Percentiles rank a stretch among this genome's conserved stretches.
These are phyloP conservation scores for Campaea margaritaria DNA, from an alignment of 2,888 invertebrate genomes.

Conservation along the genomic window DNA sequence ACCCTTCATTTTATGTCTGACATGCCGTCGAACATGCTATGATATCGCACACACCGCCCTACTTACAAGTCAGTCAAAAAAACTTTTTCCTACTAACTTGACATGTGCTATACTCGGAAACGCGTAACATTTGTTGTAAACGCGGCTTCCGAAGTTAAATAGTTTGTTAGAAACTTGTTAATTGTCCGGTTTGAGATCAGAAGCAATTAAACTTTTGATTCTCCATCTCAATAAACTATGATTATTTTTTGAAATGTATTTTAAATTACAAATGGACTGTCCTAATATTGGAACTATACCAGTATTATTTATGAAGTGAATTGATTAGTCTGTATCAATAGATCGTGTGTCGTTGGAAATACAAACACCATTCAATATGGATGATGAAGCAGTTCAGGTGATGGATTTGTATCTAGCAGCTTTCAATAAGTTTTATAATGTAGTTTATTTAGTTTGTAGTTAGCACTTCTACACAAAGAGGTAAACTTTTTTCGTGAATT, in stretches of 20 bases:
- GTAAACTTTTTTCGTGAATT: too few species aligned
- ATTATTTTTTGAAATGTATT: too few species aligned
- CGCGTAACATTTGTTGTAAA: constrained; percentile 5
- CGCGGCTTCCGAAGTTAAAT: neutral
- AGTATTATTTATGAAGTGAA: too few species aligned
- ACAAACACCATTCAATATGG: constrained; percentile 36
- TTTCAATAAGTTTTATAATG: neutral
- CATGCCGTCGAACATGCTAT: constrained; percentile 63
- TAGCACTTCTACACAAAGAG: too few species aligned
- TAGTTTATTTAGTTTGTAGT: too few species aligned
- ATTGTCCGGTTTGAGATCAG: too few species aligned
- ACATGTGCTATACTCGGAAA: constrained; percentile 53
- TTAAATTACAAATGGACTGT: too few species aligned
- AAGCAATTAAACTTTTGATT: too few species aligned
- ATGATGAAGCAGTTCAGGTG: constrained; percentile 53
- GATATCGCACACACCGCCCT: constrained; percentile 52
- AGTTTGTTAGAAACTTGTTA: neutral
- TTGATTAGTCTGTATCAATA: too few species aligned
- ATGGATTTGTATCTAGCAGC: neutral
- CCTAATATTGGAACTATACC: too few species aligned
- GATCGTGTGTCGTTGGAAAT: neutral
- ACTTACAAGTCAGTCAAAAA: constrained; percentile 67
- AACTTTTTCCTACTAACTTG: constrained; percentile 57
- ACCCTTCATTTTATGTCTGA: constrained; percentile 59
- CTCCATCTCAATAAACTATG: too few species aligned